Evolutionary conservation across 2,113 vertebrate species (phyloP).

Genomic region (Romanogobio albipinnatus): DNA sequence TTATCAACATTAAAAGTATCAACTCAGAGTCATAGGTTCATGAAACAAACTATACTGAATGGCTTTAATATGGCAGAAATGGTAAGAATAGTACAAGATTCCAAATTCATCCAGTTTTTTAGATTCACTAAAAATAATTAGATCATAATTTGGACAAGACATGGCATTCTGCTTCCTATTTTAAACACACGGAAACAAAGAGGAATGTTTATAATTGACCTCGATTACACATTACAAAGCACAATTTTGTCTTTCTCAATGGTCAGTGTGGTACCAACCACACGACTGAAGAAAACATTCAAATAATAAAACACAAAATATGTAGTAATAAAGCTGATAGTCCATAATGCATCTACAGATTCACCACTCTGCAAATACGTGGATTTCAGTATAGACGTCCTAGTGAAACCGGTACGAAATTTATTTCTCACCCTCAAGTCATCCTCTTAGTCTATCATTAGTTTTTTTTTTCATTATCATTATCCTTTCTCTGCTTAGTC

Average conservation of each 20-base stretch:
- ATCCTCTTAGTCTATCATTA: conserved; percentile 25
- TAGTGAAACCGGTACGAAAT: background rate
- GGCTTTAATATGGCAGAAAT: background rate
- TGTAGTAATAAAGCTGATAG: background rate
- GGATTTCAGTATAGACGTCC: background rate
- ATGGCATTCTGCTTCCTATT: background rate
- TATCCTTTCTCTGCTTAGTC: conserved; percentile 34
- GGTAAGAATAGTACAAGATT: background rate
- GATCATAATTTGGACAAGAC: background rate
- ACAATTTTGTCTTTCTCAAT: background rate
- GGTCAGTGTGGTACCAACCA: background rate
- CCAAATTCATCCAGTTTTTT: background rate
- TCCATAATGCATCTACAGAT: background rate
- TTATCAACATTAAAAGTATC: background rate
- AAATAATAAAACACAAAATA: background rate
- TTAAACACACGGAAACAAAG: background rate
- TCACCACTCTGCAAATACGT: background rate
- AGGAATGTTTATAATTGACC: background rate
- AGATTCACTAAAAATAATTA: background rate
- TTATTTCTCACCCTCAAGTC: conserved; percentile 18
- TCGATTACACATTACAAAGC: background rate
- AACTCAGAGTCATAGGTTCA: background rate
- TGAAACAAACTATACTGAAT: background rate
- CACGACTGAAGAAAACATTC: background rate
- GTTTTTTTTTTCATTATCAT: conserved; percentile 28